Evolutionary conservation across 2,888 invertebrate genomes (phyloP).

Genomic region (Eledona agricola): DNA sequence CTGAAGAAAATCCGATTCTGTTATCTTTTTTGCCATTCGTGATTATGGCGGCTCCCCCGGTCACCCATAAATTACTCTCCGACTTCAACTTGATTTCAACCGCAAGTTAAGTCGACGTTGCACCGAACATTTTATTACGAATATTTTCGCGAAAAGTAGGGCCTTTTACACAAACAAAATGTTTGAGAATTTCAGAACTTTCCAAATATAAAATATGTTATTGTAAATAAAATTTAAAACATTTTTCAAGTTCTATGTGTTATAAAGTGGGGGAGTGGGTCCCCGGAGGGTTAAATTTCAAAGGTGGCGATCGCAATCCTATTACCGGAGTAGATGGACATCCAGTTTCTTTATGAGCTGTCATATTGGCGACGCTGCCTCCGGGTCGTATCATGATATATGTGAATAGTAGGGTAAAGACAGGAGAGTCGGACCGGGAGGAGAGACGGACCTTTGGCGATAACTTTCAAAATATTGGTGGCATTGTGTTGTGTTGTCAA

Average conservation of each 20-base stretch:
- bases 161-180: slow-evolving; percentile 3
- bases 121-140: slow-evolving; percentile 36
- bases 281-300: slow-evolving; percentile 55
- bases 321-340: slow-evolving; percentile 59
- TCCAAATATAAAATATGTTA: slow-evolving; percentile 1
- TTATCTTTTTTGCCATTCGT: slow-evolving; percentile 64
- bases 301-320: slow-evolving; percentile 61
- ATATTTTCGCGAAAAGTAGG: slow-evolving; percentile 15
- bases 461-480: no score
- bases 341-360: slow-evolving; percentile 62
- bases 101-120: slow-evolving; percentile 53
- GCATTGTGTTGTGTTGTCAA: no score
- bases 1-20: slow-evolving; percentile 61
- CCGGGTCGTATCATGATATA: slow-evolving; percentile 39
- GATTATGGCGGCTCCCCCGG: slow-evolving; percentile 59
- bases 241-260: slow-evolving; percentile 5
- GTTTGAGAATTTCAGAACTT: neutral
- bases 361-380: slow-evolving; percentile 61
- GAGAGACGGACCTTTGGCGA: no score
- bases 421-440: neutral
- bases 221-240: slow-evolving; percentile 6
- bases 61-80: slow-evolving; percentile 57
- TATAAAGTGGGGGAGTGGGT: slow-evolving; percentile 27
- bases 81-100: slow-evolving; percentile 57
- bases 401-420: slow-evolving; percentile 8